Evolutionary conservation across 1,140 invertebrate species (phyloP), one percentile per base, ranked within the genome.

Genomic region (Steinernema khuongi): DNA sequence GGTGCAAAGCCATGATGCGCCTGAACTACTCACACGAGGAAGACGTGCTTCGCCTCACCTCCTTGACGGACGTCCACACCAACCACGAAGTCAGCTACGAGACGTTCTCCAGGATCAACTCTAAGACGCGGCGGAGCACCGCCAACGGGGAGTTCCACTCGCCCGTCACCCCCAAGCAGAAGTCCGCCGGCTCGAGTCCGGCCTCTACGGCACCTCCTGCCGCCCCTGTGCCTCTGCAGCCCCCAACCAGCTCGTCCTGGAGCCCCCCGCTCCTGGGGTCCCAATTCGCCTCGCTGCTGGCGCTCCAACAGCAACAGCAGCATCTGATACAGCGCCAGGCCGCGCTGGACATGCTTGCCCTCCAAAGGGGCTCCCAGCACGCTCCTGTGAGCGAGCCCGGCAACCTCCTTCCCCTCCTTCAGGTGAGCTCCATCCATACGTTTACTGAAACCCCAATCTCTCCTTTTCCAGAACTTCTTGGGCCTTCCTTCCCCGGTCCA

Each of bases 1-100:
- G 75, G 1, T 83, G 81, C 44, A 44, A 33, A 0, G 81, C 81
- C 1, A 83, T 82, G 79, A 67, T 83, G n/a, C 44, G 81, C 14
- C 32, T 83, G 29, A 83, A 83, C 69, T 83, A 74, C 76, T 68
- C 70, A 19, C 75, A 70, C 31, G 30, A 33, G 18, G 79, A 79
- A 7, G 71, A 74, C 31, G 69, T 31, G 29, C 77, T 79, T 0
- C 30, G 31, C 22, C 44, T 79, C 29, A 79, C 78, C 28, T 74
- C 78, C 0, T 26, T 77, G 1, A 30, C 74, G 19, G 70, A 69
- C 2, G 4, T 4, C 14, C 68, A 69, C 33, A n/a, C 33, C 11
- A 41, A 41, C 22, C 68, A 69, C 29, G 68, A 69, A n/a, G 68
- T 60, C 11, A n/a, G 14, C 2, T 60, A 14, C 22, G 50, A 60